phyloP scores from a whole-genome alignment of 2,113 vertebrate genomes.

The Bufo bufo region DNA sequence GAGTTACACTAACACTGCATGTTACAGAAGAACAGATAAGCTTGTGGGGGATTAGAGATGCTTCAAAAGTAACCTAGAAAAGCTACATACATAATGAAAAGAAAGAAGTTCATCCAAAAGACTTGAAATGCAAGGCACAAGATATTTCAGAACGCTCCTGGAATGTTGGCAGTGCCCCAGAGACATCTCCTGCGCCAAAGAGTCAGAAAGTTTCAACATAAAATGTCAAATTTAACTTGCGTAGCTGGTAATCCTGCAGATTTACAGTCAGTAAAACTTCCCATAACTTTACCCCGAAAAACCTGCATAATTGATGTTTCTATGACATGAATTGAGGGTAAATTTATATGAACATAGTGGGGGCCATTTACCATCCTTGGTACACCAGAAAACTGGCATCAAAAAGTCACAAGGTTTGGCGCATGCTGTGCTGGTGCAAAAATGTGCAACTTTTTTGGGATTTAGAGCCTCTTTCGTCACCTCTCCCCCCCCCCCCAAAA shows the following conservation, averaged over 20 bases:
- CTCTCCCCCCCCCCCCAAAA: too few relatives aligned
- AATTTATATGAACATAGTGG: too few relatives aligned
- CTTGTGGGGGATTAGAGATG: conserved; percentile 10
- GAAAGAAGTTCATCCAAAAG: conserved; percentile 8
- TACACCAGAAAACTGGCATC: too few relatives aligned
- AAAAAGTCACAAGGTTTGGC: too few relatives aligned
- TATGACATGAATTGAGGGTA: neutral
- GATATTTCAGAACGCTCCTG: conserved; percentile 40
- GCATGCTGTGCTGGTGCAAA: too few relatives aligned
- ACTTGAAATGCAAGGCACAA: conserved; percentile 7
- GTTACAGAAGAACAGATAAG: conserved; percentile 27
- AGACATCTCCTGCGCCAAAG: conserved; percentile 28
- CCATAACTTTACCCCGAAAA: neutral
- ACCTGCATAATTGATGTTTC: neutral
- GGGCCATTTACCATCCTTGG: too few relatives aligned
- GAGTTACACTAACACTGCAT: conserved; percentile 21
- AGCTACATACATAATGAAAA: conserved; percentile 12
- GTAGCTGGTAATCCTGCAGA: neutral
- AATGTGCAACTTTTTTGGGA: too few relatives aligned
- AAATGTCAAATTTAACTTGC: conserved; percentile 42
- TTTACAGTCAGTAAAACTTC: neutral
- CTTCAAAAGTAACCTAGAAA: conserved; percentile 12
- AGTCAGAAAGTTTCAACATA: conserved; percentile 22
- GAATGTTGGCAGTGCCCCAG: conserved; percentile 49
- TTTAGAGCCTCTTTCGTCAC: too few relatives aligned